Percentiles rank a stretch among this genome's conserved stretches.
Evolutionary conservation across 2,113 vertebrate genomes (phyloP).

Genomic region (Myiopsitta monachus): DNA sequence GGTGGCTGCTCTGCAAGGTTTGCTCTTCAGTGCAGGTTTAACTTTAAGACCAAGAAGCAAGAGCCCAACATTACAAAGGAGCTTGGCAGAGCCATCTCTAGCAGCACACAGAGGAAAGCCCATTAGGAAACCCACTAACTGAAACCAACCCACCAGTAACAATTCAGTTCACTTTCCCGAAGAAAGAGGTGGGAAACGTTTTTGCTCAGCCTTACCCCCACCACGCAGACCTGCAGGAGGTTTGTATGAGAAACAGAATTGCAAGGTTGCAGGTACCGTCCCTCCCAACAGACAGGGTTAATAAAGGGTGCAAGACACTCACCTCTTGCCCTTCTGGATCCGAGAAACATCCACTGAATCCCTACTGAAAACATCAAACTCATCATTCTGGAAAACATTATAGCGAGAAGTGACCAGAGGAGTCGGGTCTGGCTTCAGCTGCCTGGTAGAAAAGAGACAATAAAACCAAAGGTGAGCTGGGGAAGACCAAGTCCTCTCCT

Average conservation of each 20-base stretch:
- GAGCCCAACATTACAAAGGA: neutral
- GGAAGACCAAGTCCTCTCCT: neutral
- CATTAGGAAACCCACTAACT: neutral
- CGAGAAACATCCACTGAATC: conserved; percentile 89
- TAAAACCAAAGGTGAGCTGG: neutral
- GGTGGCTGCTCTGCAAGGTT: neutral
- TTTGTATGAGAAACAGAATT: neutral
- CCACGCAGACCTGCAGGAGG: neutral
- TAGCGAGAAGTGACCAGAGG: conserved; percentile 78
- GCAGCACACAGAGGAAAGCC: neutral
- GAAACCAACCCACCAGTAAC: neutral
- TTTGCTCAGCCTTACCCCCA: neutral
- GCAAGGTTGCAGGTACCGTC: neutral
- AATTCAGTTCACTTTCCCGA: neutral
- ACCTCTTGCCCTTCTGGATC: conserved; percentile 92
- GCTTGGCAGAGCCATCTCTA: conserved; percentile 6
- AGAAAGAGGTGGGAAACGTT: neutral
- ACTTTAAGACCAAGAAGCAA: neutral
- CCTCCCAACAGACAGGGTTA: neutral
- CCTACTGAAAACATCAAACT: conserved; percentile 93
- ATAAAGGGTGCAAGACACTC: neutral
- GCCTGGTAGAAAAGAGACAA: conserved; percentile 54
- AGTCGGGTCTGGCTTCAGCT: conserved; percentile 77
- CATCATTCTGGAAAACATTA: conserved; percentile 90
- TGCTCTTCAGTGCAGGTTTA: neutral